phyloP scores from a whole-genome alignment of 1,140 invertebrate genomes.

The Cyrtorhinus lividipennis region DNA sequence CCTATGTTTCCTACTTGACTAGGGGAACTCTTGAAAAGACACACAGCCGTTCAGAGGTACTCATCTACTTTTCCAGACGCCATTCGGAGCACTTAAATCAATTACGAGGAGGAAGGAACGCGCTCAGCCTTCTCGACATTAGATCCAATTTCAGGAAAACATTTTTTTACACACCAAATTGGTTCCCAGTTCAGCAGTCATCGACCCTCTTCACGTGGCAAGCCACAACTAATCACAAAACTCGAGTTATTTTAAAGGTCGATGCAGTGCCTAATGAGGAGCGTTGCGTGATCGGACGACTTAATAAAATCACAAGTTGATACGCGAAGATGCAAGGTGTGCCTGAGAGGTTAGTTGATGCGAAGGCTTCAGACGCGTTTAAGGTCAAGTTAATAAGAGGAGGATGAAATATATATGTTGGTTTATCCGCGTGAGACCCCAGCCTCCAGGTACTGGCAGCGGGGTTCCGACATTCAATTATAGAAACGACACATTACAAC shows the following conservation, averaged over 20 bases:
- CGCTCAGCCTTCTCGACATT: too few relatives aligned
- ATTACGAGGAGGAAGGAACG: too few relatives aligned
- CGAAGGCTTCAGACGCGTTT: not conserved
- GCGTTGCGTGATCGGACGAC: not conserved
- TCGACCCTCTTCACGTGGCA: too few relatives aligned
- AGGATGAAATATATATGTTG: not conserved
- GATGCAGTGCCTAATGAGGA: not conserved
- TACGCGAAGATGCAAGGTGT: not conserved
- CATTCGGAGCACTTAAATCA: too few relatives aligned
- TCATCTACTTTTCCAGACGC: too few relatives aligned
- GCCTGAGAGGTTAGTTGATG: too few relatives aligned
- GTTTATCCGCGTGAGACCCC: not conserved
- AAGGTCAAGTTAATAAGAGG: not conserved
- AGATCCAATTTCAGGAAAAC: too few relatives aligned
- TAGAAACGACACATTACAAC: not conserved
- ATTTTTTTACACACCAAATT: too few relatives aligned
- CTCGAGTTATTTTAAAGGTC: not conserved
- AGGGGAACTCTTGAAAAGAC: too few relatives aligned
- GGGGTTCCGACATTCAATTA: not conserved
- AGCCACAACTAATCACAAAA: not conserved
- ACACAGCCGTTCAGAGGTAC: too few relatives aligned
- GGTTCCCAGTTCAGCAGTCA: too few relatives aligned
- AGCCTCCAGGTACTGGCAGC: not conserved
- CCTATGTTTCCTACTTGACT: too few relatives aligned
- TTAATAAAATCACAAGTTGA: conserved; percentile 9